phyloP scores from a whole-genome alignment of 1,140 invertebrate genomes.

The Caerostris darwini region DNA sequence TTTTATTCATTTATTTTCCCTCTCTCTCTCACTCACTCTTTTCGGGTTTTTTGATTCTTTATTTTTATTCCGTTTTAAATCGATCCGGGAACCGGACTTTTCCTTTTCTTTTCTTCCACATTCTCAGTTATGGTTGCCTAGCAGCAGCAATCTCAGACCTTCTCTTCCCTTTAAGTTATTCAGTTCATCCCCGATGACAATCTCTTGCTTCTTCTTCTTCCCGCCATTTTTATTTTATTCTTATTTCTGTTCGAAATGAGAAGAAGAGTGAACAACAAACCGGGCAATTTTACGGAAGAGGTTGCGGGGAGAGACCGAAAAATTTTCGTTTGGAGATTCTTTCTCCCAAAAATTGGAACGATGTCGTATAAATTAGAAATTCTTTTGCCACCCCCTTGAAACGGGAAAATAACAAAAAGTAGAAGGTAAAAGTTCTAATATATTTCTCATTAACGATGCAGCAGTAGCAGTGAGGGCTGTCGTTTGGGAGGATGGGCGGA shows the following conservation, averaged over 20 bases:
- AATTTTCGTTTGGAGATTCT: conserved; percentile 45
- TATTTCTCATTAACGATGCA: conserved; percentile 73
- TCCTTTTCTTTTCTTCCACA: neutral
- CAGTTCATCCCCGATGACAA: conserved; percentile 74
- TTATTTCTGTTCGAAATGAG: conserved; percentile 26
- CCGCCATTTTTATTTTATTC: conserved; percentile 15
- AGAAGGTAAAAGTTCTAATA: conserved; percentile 46
- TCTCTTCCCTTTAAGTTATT: conserved; percentile 28
- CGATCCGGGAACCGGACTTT: conserved; percentile 64
- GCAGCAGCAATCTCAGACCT: conserved; percentile 70
- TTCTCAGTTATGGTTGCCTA: conserved; percentile 67
- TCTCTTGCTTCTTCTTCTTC: too few species aligned
- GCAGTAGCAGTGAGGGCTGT: neutral
- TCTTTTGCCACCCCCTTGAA: conserved; percentile 22
- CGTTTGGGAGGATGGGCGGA: neutral
- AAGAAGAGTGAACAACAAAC: conserved; percentile 54
- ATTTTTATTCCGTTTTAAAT: conserved; percentile 77
- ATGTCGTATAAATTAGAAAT: conserved; percentile 71
- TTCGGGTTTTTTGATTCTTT: conserved; percentile 1
- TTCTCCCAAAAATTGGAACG: conserved; percentile 19
- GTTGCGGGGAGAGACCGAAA: neutral
- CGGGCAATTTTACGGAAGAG: conserved; percentile 2
- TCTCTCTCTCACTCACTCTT: neutral
- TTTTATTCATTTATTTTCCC: conserved; percentile 76
- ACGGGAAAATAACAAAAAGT: too few species aligned